Percentiles rank a stretch among this genome's conserved stretches.
These are phyloP conservation scores for Semotilus atromaculatus DNA, from an alignment of 2,797 vertebrate genomes.

Conservation along the genomic window DNA sequence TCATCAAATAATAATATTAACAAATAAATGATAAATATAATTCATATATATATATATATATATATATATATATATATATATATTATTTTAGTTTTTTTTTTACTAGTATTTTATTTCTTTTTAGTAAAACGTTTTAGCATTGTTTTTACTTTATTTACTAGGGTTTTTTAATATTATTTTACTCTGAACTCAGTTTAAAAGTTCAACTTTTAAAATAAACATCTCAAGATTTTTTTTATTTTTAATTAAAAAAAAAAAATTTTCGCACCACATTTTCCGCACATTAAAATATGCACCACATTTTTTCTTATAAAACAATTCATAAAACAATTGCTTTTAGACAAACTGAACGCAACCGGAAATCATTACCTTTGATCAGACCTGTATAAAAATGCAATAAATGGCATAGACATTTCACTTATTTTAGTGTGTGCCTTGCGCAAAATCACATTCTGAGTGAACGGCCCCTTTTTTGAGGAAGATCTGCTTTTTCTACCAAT, in stretches of 20 bases:
- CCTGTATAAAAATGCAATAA: neutral
- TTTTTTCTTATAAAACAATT: neutral
- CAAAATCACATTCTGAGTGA: neutral
- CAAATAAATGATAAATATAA: no score
- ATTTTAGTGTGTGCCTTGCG: neutral
- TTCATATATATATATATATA: no score
- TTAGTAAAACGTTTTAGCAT: neutral
- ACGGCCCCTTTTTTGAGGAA: neutral
- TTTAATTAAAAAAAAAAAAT: no score
- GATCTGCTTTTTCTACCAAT: neutral
- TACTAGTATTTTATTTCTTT: neutral
- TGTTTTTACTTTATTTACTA: neutral
- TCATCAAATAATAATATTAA: neutral
- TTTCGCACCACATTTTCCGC: no score
- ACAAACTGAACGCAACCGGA: neutral
- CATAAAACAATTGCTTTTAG: no score
- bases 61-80: no score
- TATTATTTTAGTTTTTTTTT: neutral
- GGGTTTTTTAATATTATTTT: neutral
- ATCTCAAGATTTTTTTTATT: neutral
- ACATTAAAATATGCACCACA: no score
- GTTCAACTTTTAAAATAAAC: neutral
- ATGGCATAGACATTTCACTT: neutral
- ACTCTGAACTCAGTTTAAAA: neutral
- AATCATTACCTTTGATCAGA: neutral